These are phyloP conservation scores for Montipora efflorescens DNA, from an alignment of 64 coral and sea anemone genomes.

Conservation along the genomic window DNA sequence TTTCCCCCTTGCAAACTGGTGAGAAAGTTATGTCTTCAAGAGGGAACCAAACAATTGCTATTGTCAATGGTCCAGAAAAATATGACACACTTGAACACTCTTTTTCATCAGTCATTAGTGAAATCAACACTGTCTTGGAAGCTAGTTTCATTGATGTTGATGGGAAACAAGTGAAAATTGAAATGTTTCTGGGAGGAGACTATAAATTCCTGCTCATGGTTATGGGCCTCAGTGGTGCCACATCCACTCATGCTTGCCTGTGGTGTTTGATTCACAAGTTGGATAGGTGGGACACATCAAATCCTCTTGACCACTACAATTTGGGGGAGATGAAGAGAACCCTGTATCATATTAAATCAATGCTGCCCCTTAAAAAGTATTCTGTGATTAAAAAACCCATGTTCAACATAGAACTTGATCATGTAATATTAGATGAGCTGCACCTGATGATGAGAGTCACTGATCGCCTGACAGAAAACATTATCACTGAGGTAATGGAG, in stretches of 20 bases:
- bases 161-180: constrained; percentile 15
- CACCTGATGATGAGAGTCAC: no score
- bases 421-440: no score
- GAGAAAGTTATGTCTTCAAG: constrained; percentile 53
- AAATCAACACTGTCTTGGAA: constrained; percentile 55
- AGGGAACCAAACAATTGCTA: constrained; percentile 59
- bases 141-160: constrained; percentile 7
- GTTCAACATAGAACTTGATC: no score
- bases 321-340: neutral
- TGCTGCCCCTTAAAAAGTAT: no score
- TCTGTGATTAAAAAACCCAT: no score
- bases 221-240: constrained; percentile 13
- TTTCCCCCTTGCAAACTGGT: constrained; percentile 54
- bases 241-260: constrained; percentile 15
- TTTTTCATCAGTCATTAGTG: constrained; percentile 12
- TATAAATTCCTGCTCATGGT: constrained; percentile 44
- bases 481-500: no score
- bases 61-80: constrained; percentile 71
- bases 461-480: no score
- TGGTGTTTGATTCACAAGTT: constrained; percentile 49
- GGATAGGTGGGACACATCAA: constrained; percentile 1
- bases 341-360: no score
- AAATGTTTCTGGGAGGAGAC: constrained; percentile 51
- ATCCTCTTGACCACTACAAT: constrained; percentile 5
- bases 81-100: constrained; percentile 36